Conservation (phyloP, 2,113 vertebrate species). For the Phyllostomus hastatus region DNA sequence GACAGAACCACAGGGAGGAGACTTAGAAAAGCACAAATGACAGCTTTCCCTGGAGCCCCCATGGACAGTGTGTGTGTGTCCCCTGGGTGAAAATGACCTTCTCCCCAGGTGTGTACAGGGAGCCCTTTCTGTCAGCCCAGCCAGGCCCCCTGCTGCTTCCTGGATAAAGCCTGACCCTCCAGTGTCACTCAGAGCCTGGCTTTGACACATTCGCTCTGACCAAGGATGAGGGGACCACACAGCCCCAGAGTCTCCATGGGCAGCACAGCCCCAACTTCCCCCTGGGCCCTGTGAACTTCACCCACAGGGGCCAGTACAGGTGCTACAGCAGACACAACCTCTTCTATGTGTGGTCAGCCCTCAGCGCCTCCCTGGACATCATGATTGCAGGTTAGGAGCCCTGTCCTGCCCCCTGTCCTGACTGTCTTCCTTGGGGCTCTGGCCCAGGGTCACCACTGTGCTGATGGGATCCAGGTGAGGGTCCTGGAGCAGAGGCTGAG, state of each 20-base stretch:
- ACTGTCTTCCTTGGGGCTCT: too few relatives aligned
- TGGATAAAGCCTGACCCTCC: fast-evolving
- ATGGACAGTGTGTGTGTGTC: fast-evolving
- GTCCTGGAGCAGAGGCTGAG: background rate
- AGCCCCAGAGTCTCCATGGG: fast-evolving
- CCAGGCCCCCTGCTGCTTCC: background rate
- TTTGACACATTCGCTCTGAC: background rate
- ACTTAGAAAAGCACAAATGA: fast-evolving
- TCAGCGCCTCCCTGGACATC: background rate
- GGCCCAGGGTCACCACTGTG: too few relatives aligned
- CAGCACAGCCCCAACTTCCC: background rate
- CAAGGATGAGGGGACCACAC: fast-evolving
- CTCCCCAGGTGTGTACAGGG: background rate
- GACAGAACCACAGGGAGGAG: background rate
- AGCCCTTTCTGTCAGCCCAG: background rate
- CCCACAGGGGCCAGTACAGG: fast-evolving
- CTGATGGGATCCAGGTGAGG: background rate
- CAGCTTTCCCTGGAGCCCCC: background rate
- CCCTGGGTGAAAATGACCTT: too few relatives aligned
- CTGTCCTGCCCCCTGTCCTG: too few relatives aligned
- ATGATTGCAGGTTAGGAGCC: background rate
- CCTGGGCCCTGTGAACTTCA: fast-evolving
- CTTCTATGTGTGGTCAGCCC: fast-evolving
- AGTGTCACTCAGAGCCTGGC: fast-evolving
- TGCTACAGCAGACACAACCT: background rate